phyloP scores from a whole-genome alignment of 2,797 vertebrate species.

The Rhabdomys pumilio region DNA sequence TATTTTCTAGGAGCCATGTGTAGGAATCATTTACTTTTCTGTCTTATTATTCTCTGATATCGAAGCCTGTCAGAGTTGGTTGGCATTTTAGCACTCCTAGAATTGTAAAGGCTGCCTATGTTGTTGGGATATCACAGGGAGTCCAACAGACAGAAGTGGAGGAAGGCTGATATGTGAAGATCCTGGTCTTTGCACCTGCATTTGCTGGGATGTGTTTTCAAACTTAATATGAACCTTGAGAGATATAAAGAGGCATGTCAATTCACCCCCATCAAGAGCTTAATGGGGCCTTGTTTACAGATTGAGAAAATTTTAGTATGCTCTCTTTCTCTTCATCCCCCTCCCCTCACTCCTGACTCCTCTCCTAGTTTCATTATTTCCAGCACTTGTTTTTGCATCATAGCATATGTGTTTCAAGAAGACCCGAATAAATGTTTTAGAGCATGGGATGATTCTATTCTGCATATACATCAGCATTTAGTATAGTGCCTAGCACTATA shows the following conservation, averaged over 20 bases:
- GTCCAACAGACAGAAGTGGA: not conserved
- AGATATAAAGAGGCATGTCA: not conserved
- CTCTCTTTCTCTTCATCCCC: not conserved
- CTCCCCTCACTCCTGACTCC: accelerated
- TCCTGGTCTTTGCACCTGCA: constrained; percentile 6
- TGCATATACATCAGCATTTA: not conserved
- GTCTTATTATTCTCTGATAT: not conserved
- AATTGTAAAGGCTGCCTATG: not conserved
- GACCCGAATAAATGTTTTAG: constrained; percentile 1
- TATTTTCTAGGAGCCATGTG: not conserved
- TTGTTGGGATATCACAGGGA: not conserved
- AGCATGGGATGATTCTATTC: not conserved
- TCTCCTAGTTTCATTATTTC: not conserved
- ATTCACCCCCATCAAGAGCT: not conserved
- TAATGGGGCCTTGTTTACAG: not conserved
- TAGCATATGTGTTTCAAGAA: not conserved
- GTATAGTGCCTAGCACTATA: not conserved
- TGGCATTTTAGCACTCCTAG: not conserved
- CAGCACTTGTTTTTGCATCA: not conserved
- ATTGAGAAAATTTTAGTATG: not conserved
- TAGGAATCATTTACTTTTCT: constrained; percentile 23
- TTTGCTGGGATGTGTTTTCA: constrained; percentile 31
- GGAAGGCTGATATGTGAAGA: not conserved
- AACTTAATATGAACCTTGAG: constrained; percentile 52
- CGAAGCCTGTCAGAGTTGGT: not conserved